Evolutionary conservation across 2,797 vertebrate genomes (phyloP), one percentile per base, ranked within the genome.

Genomic region (Helicolenus hilgendorfi): DNA sequence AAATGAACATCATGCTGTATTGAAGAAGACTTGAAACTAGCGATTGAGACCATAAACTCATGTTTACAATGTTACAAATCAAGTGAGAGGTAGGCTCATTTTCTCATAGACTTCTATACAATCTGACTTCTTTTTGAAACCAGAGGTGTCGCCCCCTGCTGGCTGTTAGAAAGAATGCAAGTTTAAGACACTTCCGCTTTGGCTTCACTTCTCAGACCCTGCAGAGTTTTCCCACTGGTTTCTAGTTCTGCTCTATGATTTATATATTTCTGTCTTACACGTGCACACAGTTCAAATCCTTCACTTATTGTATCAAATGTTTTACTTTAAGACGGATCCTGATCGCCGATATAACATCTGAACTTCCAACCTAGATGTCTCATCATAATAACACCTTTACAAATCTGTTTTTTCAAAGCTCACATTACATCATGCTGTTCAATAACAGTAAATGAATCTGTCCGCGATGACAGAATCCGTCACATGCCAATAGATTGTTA

Each of bases 401-500:
- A 7, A 27, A 83, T 55, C 29, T 35, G 35, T n/a, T 60, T 68
- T 56, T 56, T 6, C 15, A 63, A 64, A 24, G 10, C 8, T 41
- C 64, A n/a, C 14, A 9, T 58, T 80, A 55, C 18, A 74, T 60
- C 22, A 29, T 20, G 3, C 11, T 53, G 22, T 45, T 56, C 14
- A 68, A 18, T n/a, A 29, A 56, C 35, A 38, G 7, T 11, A 29
- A 58, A 78, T 68, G 1, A 64, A 69, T 77, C 33, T 70, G 65
- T 72, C 11, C 18, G 33, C 62, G 70, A 89, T 72, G 38, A 83
- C 49, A 53, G 53, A 81, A 89, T 79, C 69, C 86, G 75, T 90
- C 88, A 83, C 69, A 87, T 92, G 79, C 60, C 79, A 89, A 62
- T 65, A 58, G 76, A 78, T 75, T 91, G 70, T 93, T 83, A 88